phyloP scores from a whole-genome alignment of 2,888 invertebrate species.

The Drosophila mercatorum region DNA sequence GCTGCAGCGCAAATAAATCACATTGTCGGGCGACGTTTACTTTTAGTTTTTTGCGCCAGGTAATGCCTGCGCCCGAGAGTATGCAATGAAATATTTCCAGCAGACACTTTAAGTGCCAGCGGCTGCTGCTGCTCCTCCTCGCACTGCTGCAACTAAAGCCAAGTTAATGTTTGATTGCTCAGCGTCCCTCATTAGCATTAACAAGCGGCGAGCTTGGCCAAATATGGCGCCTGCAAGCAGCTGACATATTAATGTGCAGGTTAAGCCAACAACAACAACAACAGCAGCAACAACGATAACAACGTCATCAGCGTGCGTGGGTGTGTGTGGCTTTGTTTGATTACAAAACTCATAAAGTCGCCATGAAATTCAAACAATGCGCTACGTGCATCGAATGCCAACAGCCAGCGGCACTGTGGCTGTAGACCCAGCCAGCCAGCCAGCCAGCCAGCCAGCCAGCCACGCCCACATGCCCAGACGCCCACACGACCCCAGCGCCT shows the following conservation, averaged over 20 bases:
- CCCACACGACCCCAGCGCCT: slow-evolving; percentile 32
- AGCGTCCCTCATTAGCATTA: slow-evolving; percentile 66
- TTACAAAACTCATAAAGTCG: slow-evolving; percentile 81
- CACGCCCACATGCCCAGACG: slow-evolving; percentile 13
- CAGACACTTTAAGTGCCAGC: slow-evolving; percentile 58
- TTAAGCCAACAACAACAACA: slow-evolving; percentile 35
- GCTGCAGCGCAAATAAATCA: slow-evolving; percentile 72
- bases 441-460: neutral
- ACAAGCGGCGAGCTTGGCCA: slow-evolving; percentile 62
- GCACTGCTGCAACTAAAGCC: slow-evolving; percentile 28
- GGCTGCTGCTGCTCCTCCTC: neutral
- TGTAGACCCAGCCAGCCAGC: no score
- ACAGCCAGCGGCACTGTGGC: slow-evolving; percentile 23
- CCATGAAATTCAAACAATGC: slow-evolving; percentile 82
- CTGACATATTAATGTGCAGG: slow-evolving; percentile 58
- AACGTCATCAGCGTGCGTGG: slow-evolving; percentile 27
- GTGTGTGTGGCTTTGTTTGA: slow-evolving; percentile 60
- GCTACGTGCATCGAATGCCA: slow-evolving; percentile 74
- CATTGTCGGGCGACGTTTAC: slow-evolving; percentile 48
- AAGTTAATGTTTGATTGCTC: slow-evolving; percentile 40
- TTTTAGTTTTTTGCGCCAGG: slow-evolving; percentile 35
- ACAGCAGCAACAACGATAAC: slow-evolving; percentile 23
- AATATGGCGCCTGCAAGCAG: slow-evolving; percentile 26
- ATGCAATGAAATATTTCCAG: slow-evolving; percentile 65
- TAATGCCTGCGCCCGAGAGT: slow-evolving; percentile 61